A percentile compares a stretch with the other conserved stretches of the same genome.
Evolutionary conservation across 2,113 vertebrate species (phyloP).

Genomic region (Corythornis vintsioides): DNA sequence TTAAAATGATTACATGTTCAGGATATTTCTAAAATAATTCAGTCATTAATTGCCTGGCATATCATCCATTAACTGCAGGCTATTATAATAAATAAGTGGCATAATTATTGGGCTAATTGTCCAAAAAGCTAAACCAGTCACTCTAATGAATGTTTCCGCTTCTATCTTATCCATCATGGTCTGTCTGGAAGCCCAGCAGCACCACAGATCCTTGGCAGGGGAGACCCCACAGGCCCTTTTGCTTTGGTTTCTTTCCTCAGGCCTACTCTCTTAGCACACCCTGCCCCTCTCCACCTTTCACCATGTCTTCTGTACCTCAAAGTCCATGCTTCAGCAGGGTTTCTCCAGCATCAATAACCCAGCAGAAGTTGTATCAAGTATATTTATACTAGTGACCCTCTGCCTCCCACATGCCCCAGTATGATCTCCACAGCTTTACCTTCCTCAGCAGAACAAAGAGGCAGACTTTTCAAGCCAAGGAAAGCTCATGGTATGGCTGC

Average conservation of each 20-base stretch:
- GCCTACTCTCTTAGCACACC: background rate
- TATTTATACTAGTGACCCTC: background rate
- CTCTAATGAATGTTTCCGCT: slow-evolving; percentile 2
- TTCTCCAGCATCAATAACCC: background rate
- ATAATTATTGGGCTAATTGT: slow-evolving; percentile 16
- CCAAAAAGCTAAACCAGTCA: slow-evolving; percentile 16
- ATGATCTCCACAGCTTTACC: background rate
- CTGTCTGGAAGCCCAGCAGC: background rate
- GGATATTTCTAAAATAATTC: slow-evolving; percentile 38
- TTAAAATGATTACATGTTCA: background rate
- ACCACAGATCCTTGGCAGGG: background rate
- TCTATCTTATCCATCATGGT: background rate
- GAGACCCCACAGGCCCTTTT: background rate
- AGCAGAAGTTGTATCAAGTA: background rate
- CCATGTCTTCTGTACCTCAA: background rate
- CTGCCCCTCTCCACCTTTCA: background rate
- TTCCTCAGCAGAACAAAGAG: background rate
- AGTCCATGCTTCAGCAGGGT: rapidly evolving
- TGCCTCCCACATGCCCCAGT: background rate
- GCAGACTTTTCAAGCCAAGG: background rate
- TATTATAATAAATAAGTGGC: slow-evolving; percentile 52
- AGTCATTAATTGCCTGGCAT: slow-evolving; percentile 17
- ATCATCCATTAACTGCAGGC: slow-evolving; percentile 37
- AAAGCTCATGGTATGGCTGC: background rate
- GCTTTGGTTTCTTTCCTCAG: background rate